Evolutionary conservation across 2,113 vertebrate genomes (phyloP).

Genomic region (Alectura lathami): DNA sequence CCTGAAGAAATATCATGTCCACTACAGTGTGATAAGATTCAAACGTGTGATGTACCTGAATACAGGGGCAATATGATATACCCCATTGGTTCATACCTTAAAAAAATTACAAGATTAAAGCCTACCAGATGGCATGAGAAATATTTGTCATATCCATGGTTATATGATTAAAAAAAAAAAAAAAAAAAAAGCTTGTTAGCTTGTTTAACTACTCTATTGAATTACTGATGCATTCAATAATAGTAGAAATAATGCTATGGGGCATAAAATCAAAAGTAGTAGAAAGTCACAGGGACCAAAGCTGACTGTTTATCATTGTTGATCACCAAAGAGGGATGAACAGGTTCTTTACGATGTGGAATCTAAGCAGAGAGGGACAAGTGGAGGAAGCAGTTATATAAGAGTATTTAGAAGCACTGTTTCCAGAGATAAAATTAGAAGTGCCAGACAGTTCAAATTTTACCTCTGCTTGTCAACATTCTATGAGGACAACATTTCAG

Average conservation of each 20-base stretch:
- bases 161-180: constrained; percentile 41
- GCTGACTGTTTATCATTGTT: not conserved
- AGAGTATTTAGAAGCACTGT: not conserved
- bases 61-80: constrained; percentile 32
- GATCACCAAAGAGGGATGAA: not conserved
- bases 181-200: not conserved
- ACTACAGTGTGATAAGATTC: not conserved
- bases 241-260: not conserved
- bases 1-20: not conserved
- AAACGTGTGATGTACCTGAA: not conserved
- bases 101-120: constrained; percentile 21
- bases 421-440: constrained; percentile 64
- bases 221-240: constrained; percentile 3
- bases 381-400: not conserved
- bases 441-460: constrained; percentile 51
- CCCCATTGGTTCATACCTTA: constrained; percentile 20
- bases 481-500: constrained; percentile 55
- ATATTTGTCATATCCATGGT: constrained; percentile 45
- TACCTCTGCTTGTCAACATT: constrained; percentile 60
- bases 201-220: constrained; percentile 17
- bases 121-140: constrained; percentile 59
- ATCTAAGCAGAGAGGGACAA: constrained; percentile 4
- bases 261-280: not conserved
- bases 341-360: not conserved
- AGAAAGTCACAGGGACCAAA: not conserved